phyloP scores from a whole-genome alignment of 1,140 invertebrate species.

The Macrobrachium rosenbergii region DNA sequence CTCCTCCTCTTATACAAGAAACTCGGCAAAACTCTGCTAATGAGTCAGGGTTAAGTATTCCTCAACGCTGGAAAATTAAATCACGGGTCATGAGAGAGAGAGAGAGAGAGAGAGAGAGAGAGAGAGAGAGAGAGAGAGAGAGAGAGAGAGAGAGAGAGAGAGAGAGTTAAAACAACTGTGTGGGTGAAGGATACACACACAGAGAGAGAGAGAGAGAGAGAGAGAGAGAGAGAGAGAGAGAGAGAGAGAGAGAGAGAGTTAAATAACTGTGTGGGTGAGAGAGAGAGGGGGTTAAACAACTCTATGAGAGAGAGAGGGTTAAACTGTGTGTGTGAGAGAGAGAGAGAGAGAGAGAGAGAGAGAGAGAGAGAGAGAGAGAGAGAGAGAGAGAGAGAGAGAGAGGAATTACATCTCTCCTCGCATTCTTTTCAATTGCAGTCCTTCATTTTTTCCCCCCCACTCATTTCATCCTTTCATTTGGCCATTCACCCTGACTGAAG shows the following conservation, averaged over 20 bases:
- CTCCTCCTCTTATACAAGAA: too few species aligned
- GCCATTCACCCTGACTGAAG: background rate
- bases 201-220: slow-evolving; percentile 6
- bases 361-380: slow-evolving; percentile 1
- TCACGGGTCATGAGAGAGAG: background rate
- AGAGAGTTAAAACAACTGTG: too few species aligned
- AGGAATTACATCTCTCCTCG: background rate
- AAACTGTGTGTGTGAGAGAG: too few species aligned
- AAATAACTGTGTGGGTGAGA: background rate
- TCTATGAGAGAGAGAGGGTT: background rate
- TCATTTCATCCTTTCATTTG: background rate
- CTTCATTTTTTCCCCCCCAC: background rate
- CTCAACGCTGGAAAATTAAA: background rate
- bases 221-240: slow-evolving; percentile 9
- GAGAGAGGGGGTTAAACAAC: background rate
- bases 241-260: background rate
- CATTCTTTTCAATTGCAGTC: background rate
- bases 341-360: background rate
- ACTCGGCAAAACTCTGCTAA: too few species aligned
- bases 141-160: slow-evolving; percentile 5
- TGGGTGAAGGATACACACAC: too few species aligned
- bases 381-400: slow-evolving; percentile 6
- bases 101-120: background rate
- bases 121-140: slow-evolving; percentile 10
- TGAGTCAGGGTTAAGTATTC: too few species aligned